A percentile compares a stretch with the other conserved stretches of the same genome.
Conservation (phyloP, 1,140 invertebrate genomes). For the Harlomillsia oculata region DNA sequence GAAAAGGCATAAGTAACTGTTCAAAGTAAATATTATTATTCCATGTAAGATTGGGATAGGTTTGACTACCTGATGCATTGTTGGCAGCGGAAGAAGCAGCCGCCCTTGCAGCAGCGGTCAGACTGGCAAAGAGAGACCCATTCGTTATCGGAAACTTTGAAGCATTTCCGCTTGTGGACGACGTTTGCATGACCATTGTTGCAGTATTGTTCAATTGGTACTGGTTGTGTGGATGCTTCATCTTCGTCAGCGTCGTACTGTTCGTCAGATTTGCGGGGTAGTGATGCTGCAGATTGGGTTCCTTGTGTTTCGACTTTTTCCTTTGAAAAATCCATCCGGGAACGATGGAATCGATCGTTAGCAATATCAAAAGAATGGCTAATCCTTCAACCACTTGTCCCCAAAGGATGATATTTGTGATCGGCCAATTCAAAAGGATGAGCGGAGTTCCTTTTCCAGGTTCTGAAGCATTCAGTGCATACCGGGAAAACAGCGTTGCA, state of each 20-base stretch:
- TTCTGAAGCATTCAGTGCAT: neutral
- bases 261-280: conserved; percentile 4
- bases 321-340: conserved; percentile 24
- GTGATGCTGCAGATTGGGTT: conserved; percentile 11
- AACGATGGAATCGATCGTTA: conserved; percentile 18
- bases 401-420: conserved; percentile 11
- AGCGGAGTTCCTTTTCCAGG: neutral
- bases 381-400: conserved; percentile 24
- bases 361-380: conserved; percentile 13
- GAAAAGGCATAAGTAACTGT: neutral
- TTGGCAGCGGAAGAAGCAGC: conserved; percentile 5
- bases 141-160: conserved; percentile 29
- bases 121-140: conserved; percentile 30
- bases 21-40: neutral
- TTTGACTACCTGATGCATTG: conserved; percentile 14
- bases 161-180: conserved; percentile 1
- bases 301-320: conserved; percentile 14
- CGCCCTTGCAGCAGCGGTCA: conserved; percentile 18
- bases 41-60: conserved; percentile 7
- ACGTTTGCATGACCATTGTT: conserved; percentile 10
- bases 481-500: conserved; percentile 15
- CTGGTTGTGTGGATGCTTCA: neutral
- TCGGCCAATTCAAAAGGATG: conserved; percentile 15
- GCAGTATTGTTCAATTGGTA: conserved; percentile 9
- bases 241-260: neutral